Percentiles rank a stretch among this genome's conserved stretches.
These are phyloP conservation scores for Peromyscus polionotus DNA, from an alignment of 2,113 vertebrate genomes.

Conservation along the genomic window DNA sequence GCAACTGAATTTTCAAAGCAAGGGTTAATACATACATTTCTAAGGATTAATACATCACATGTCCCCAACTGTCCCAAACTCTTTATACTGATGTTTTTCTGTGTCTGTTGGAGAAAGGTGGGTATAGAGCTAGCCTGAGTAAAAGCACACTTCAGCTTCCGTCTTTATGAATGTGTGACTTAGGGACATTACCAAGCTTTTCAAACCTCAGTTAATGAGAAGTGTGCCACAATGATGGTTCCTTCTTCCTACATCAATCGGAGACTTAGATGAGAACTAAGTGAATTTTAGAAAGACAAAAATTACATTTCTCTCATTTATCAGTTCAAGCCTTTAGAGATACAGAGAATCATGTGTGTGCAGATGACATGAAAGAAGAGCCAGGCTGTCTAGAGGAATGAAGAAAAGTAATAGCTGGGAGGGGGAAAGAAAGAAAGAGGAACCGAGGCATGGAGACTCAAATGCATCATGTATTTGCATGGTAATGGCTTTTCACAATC, in stretches of 20 bases:
- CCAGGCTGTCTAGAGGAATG: too few relatives aligned
- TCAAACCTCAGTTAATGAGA: neutral
- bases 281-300: neutral
- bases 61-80: slow-evolving; percentile 43
- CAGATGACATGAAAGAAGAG: neutral
- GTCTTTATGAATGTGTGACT: neutral
- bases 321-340: neutral
- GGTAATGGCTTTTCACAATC: too few relatives aligned
- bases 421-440: neutral
- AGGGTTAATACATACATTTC: slow-evolving; percentile 74
- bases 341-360: neutral
- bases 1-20: slow-evolving; percentile 49
- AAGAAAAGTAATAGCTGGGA: neutral
- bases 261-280: neutral
- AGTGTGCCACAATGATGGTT: too few relatives aligned
- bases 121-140: neutral
- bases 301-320: too few relatives aligned
- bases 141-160: neutral
- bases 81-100: slow-evolving; percentile 67
- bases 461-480: neutral
- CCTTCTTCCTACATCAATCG: neutral
- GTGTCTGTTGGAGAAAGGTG: neutral
- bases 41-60: slow-evolving; percentile 4
- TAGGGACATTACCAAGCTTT: neutral
- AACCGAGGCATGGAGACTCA: neutral